These are phyloP conservation scores for Acrobasis consociella DNA, from an alignment of 2,888 invertebrate genomes.

Conservation along the genomic window DNA sequence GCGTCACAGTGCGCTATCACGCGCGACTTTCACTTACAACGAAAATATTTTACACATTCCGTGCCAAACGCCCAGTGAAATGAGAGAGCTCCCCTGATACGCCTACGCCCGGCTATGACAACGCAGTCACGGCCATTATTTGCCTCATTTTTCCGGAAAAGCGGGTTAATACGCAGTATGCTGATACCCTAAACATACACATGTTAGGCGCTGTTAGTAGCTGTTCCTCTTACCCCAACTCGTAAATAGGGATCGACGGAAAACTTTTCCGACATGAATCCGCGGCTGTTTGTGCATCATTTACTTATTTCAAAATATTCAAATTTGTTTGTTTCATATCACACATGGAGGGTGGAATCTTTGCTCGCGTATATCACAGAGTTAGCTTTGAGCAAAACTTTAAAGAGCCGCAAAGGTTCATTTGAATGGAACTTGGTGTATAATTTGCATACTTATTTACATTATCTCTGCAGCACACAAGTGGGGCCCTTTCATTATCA, in stretches of 20 bases:
- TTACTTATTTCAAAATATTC: slow-evolving; percentile 65
- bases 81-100: slow-evolving; percentile 29
- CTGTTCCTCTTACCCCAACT: slow-evolving; percentile 43
- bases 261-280: slow-evolving; percentile 59
- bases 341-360: slow-evolving; percentile 42
- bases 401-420: slow-evolving; percentile 77
- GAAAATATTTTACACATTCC: slow-evolving; percentile 67
- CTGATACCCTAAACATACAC: slow-evolving; percentile 19
- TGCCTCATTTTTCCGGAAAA: slow-evolving; percentile 22
- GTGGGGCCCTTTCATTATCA: slow-evolving; percentile 80
- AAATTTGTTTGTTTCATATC: slow-evolving; percentile 44
- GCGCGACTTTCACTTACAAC: slow-evolving; percentile 68
- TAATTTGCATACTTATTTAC: slow-evolving; percentile 82
- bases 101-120: slow-evolving; percentile 20
- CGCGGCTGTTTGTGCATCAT: slow-evolving; percentile 62
- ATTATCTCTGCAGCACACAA: slow-evolving; percentile 82
- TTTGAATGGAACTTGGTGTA: slow-evolving; percentile 77
- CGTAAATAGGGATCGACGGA: slow-evolving; percentile 56
- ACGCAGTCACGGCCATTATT: slow-evolving; percentile 23
- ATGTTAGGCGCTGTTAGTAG: slow-evolving; percentile 36
- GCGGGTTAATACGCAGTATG: slow-evolving; percentile 23
- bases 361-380: slow-evolving; percentile 52
- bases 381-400: slow-evolving; percentile 71
- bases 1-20: slow-evolving; percentile 61
- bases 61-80: slow-evolving; percentile 47